Base-by-base conservation (phyloP, 2,888 invertebrate species). In the Orthosia gothica region DNA sequence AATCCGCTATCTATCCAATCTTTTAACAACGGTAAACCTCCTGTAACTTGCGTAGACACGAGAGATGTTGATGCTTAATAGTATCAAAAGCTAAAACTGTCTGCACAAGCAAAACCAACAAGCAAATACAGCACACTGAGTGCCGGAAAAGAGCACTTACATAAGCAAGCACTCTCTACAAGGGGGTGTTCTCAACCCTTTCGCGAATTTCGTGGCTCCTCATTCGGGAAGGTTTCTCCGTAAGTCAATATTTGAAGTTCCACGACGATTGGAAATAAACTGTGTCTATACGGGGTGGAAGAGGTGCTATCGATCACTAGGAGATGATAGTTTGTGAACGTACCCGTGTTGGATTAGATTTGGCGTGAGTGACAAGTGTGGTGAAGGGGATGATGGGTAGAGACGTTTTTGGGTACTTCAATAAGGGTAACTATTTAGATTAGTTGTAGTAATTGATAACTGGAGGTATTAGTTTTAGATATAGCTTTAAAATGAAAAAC, bases 201-300 rank as follows among this genome's bases (percentile, higher is more conserved):
- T 70, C 76, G 77, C 70, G 64, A 45, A 23, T 71, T 82, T 67
- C 16, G n/a, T 84, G 81, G 88, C 89, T 83, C 76, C 77, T 62
- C 45, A 84, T 87, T 79, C 65, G 58, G 58, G 70, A 68, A 66
- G 85, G 76, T 82, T 85, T 89, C 90, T 89, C 84, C 84, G 85
- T 88, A 80, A 88, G 91, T 91, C 90, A 93, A 92, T 91, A 92
- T 92, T 93, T 91, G 91, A 87, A 86, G 85, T 74, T 70, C 84
- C 86, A 86, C 84, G 86, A 66, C 85, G 79, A 87, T 88, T 83
- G 84, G 87, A 89, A 89, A 89, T 89, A 90, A 88, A 91, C 90
- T 87, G 81, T 85, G 83, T 86, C 85, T 87, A 74, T 70, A 79
- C 78, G 73, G 59, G 64, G 65, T 49, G 64, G 68, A 54, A 74